Base-by-base conservation (phyloP, 2,797 vertebrate species). In the Pangasius krempfi region DNA sequence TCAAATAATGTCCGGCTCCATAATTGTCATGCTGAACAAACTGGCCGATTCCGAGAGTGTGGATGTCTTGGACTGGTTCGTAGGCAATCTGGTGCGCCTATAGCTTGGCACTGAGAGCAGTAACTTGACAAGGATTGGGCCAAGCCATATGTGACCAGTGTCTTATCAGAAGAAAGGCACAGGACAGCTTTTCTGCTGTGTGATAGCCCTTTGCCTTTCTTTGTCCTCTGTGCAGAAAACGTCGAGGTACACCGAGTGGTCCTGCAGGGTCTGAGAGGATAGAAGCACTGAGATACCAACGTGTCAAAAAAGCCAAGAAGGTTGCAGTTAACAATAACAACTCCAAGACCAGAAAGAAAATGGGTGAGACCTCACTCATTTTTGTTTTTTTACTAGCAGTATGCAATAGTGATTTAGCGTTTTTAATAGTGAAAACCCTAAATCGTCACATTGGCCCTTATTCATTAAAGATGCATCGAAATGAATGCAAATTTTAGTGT, bases 261-360 rank as follows among this genome's bases (percentile, higher is more conserved):
- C 95, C 97, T 97, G 97, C 97, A 94, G 97, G 97, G 97, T 98
- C 98, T 99, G 98, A 99, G 98, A 99, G 98, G 97, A 97, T 98
- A 92, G 98, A 99, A 96, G 97, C 97, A 97, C 97, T 99, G 97
- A 98, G 97, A 98, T 98, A 98, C 96, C 98, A 99, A 96, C 97
- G 98, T 94, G 96, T 98, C 96, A 98, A 97, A 97, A 99, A 99
- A 97, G 96, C 97, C 96, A 99, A 99, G 97, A 99, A 99, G 96
- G 96, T 97, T 96, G 97, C 95, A 92, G 93, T 96, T 89, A 97
- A 97, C 94, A 99, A 98, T 97, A 98, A 97, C 96, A 98, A 98
- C 93, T 98, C 97, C 92, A 99, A 99, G 95, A 95, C 96, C 94
- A 97, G 97, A 96, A 98, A 97, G 96, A 98, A 98, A 98, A 95